Evolutionary conservation across 2,113 vertebrate species (phyloP).

Genomic region (Colaptes auratus): DNA sequence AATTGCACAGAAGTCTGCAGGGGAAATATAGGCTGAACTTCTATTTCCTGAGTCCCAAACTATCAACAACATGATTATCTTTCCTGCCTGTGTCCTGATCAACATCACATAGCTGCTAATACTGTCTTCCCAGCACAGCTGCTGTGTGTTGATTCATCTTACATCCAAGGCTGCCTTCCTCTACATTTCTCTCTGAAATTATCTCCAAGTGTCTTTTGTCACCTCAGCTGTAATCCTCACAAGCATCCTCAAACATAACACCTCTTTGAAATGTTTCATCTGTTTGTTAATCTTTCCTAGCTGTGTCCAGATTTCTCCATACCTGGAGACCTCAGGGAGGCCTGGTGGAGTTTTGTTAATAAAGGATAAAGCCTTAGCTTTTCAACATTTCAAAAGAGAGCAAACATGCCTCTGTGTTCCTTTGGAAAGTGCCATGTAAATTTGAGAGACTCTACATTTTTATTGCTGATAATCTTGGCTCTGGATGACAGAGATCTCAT

Average conservation of each 20-base stretch:
- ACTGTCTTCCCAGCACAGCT: not conserved
- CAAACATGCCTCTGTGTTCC: not conserved
- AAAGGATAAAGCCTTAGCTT: not conserved
- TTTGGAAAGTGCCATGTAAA: not conserved
- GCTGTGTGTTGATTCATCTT: not conserved
- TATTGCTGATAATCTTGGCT: slow-evolving; percentile 25
- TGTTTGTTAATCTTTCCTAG: slow-evolving; percentile 2
- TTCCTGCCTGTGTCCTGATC: not conserved
- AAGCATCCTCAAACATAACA: not conserved
- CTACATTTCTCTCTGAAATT: not conserved
- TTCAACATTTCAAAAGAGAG: slow-evolving; percentile 16
- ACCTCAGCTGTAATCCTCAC: not conserved
- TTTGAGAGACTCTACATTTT: slow-evolving; percentile 16
- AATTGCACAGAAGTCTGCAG: not conserved
- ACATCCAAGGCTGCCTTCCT: not conserved
- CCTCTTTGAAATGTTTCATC: not conserved
- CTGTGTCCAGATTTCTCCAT: not conserved
- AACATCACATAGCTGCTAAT: not conserved
- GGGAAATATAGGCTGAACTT: not conserved
- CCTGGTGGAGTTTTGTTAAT: not conserved
- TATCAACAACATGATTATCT: not conserved
- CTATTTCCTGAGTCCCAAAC: not conserved
- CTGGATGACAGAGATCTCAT: slow-evolving; percentile 20
- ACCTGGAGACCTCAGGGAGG: not conserved
- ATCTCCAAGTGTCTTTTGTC: not conserved